These are phyloP conservation scores for Idaea biselata DNA, from an alignment of 2,888 invertebrate genomes.

Conservation along the genomic window DNA sequence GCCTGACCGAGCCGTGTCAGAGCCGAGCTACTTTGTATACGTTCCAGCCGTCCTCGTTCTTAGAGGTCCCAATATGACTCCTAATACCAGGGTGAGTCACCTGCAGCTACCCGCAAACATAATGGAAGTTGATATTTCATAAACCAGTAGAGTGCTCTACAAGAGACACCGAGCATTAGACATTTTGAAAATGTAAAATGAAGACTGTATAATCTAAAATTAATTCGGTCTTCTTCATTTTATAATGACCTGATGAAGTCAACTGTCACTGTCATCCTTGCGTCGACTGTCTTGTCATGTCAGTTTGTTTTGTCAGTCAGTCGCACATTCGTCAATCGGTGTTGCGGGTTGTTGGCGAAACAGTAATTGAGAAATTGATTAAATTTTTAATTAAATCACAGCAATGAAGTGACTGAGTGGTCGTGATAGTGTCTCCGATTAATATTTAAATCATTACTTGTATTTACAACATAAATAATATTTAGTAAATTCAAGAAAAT, in stretches of 20 bases:
- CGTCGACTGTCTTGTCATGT: neutral
- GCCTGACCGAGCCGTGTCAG: too few relatives aligned
- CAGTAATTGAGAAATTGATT: neutral
- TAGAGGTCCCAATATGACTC: too few relatives aligned
- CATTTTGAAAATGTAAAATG: neutral
- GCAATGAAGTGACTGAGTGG: constrained; percentile 22
- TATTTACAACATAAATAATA: constrained; percentile 7
- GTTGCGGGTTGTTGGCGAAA: neutral
- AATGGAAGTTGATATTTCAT: too few relatives aligned
- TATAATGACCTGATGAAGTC: neutral
- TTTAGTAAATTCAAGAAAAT: constrained; percentile 57
- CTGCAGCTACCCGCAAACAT: too few relatives aligned
- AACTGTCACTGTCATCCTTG: neutral
- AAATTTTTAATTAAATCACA: neutral
- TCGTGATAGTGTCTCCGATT: constrained; percentile 18
- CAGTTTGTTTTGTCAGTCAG: neutral
- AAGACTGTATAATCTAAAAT: neutral
- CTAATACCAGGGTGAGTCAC: too few relatives aligned
- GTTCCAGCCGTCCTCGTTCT: too few relatives aligned
- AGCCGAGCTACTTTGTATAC: too few relatives aligned
- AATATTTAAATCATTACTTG: constrained; percentile 6
- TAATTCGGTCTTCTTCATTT: neutral
- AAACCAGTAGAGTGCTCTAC: too few relatives aligned
- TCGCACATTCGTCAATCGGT: neutral
- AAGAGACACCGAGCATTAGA: too few relatives aligned